phyloP scores from a whole-genome alignment of 2,888 invertebrate species.

The Punctoribates punctum region DNA sequence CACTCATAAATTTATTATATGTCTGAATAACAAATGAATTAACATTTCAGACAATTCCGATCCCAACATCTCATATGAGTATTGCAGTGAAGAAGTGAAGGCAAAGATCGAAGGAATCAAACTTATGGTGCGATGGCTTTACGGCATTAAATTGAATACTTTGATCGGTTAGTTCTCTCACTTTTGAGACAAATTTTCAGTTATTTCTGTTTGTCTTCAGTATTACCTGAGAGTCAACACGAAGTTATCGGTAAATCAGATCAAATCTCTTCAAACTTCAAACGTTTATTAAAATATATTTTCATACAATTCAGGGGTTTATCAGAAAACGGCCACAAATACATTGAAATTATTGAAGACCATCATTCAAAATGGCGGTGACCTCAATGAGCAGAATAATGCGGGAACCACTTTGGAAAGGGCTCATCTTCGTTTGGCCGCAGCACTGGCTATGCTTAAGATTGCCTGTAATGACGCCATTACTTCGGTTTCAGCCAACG shows the following conservation, averaged over 20 bases:
- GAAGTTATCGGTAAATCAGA: slow-evolving; percentile 38
- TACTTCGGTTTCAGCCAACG: slow-evolving; percentile 34
- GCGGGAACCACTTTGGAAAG: slow-evolving; percentile 66
- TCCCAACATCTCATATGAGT: slow-evolving; percentile 38
- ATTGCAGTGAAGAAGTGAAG: slow-evolving; percentile 44
- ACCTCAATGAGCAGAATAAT: slow-evolving; percentile 62
- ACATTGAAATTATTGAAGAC: slow-evolving; percentile 92
- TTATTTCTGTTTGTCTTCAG: neutral
- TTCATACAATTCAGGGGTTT: slow-evolving; percentile 31
- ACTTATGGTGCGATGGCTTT: slow-evolving; percentile 91
- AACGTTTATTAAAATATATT: neutral
- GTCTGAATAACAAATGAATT: neutral
- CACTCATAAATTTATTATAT: slow-evolving; percentile 57
- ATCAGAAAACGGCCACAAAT: slow-evolving; percentile 49
- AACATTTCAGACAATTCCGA: slow-evolving; percentile 35
- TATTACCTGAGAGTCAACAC: slow-evolving; percentile 41
- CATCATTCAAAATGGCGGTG: slow-evolving; percentile 87
- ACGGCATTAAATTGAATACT: slow-evolving; percentile 77
- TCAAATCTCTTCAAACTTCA: neutral
- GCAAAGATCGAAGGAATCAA: slow-evolving; percentile 75
- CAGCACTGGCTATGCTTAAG: slow-evolving; percentile 93
- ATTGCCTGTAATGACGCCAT: slow-evolving; percentile 74
- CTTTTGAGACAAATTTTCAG: neutral
- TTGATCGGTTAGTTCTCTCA: slow-evolving; percentile 20
- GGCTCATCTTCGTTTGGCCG: slow-evolving; percentile 85